Conservation (phyloP, 2,797 vertebrate genomes). For the Acridotheres tristis region DNA sequence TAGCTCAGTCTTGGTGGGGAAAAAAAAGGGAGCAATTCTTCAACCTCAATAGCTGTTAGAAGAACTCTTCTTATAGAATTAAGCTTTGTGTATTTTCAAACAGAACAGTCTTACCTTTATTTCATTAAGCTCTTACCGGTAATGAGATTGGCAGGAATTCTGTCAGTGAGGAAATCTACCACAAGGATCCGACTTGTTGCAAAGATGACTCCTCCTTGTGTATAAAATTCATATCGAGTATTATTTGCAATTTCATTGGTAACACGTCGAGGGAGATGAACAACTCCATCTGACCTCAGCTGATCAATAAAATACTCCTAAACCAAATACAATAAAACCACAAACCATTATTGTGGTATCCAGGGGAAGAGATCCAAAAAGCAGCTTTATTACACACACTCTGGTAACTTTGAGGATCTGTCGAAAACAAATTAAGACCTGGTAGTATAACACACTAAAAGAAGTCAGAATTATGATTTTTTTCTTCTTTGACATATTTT, state of each 20-base stretch:
- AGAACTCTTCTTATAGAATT: background rate
- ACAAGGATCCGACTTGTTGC: constrained; percentile 96
- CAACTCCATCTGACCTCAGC: constrained; percentile 86
- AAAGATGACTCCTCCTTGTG: constrained; percentile 90
- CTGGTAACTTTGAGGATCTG: background rate
- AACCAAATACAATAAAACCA: background rate
- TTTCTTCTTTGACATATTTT: background rate
- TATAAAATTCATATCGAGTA: constrained; percentile 90
- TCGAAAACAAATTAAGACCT: background rate
- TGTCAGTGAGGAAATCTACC: constrained; percentile 94
- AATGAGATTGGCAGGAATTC: constrained; percentile 92
- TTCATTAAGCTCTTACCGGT: constrained; percentile 78
- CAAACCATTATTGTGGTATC: background rate
- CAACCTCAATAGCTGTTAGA: background rate
- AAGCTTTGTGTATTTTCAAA: background rate
- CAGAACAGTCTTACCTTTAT: background rate
- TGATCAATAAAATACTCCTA: constrained; percentile 95
- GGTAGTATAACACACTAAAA: background rate
- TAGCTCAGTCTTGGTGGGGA: background rate
- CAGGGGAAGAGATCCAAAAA: background rate
- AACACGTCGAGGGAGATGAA: constrained; percentile 87
- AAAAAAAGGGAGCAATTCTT: background rate
- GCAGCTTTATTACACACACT: background rate
- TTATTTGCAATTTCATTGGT: constrained; percentile 88
- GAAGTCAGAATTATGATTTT: background rate